Percentiles rank a stretch among this genome's conserved stretches.
These are phyloP conservation scores for Gila robusta DNA, from an alignment of 2,797 vertebrate species.

Conservation along the genomic window DNA sequence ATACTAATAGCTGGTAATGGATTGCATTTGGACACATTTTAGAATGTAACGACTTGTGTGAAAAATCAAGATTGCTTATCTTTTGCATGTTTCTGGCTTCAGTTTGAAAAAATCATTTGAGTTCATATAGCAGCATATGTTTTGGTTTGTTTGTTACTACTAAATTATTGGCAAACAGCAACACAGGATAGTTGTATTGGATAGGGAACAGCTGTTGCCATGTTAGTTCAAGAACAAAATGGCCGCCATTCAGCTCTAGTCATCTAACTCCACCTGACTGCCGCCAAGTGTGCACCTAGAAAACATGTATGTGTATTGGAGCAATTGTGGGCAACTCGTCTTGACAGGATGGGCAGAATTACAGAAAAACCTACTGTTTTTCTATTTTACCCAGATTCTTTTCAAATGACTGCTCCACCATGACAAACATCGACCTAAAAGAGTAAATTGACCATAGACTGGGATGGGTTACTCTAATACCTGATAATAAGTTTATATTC, in stretches of 20 bases:
- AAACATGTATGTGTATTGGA: background rate
- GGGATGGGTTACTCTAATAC: background rate
- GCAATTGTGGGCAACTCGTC: background rate
- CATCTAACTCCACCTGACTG: slow-evolving; percentile 67
- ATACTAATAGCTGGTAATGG: background rate
- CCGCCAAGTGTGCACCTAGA: slow-evolving; percentile 61
- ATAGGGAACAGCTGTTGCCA: slow-evolving; percentile 75
- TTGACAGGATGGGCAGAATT: background rate
- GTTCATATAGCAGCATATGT: background rate
- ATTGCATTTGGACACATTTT: background rate
- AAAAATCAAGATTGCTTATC: background rate
- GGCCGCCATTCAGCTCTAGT: slow-evolving; percentile 65
- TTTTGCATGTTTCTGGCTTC: background rate
- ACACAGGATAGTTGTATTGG: slow-evolving; percentile 49
- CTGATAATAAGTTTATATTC: background rate
- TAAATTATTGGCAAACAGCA: background rate
- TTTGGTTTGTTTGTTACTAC: background rate
- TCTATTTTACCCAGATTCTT: background rate
- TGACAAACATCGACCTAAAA: background rate
- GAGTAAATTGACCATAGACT: background rate
- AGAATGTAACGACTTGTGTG: too few species aligned
- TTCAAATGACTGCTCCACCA: background rate
- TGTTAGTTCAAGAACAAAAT: slow-evolving; percentile 73
- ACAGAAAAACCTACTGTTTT: too few species aligned
- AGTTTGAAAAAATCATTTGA: background rate